These are phyloP conservation scores for Hypercompe scribonia DNA, from an alignment of 2,888 invertebrate genomes.

Conservation along the genomic window DNA sequence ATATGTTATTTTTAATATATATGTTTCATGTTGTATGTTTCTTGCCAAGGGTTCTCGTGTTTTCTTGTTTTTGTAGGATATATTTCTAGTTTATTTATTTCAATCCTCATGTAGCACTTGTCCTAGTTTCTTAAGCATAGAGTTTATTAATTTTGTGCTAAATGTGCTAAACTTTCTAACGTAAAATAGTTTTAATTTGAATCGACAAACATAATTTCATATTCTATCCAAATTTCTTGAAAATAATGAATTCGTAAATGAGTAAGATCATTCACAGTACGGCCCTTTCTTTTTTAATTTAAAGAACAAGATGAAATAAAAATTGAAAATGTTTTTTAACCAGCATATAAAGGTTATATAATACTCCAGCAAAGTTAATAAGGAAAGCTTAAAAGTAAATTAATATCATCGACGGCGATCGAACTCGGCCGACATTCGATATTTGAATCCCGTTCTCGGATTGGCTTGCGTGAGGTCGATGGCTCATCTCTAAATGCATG, in stretches of 20 bases:
- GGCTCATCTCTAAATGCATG: constrained; percentile 55
- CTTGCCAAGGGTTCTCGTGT: neutral
- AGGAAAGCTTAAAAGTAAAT: constrained; percentile 67
- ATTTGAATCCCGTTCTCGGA: constrained; percentile 65
- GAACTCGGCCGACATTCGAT: constrained; percentile 63
- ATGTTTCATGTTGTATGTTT: neutral
- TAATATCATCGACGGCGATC: constrained; percentile 61
- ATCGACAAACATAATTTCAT: neutral
- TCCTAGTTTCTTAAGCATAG: neutral
- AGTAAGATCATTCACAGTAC: neutral
- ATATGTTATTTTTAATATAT: too few relatives aligned
- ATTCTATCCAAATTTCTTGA: neutral
- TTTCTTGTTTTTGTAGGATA: too few relatives aligned
- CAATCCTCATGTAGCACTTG: neutral
- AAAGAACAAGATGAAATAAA: constrained; percentile 24
- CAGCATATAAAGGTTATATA: constrained; percentile 30
- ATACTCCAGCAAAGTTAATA: constrained; percentile 57
- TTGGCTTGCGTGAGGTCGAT: constrained; percentile 61
- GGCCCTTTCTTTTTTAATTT: constrained; percentile 2
- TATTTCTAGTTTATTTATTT: neutral
- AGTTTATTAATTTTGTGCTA: neutral
- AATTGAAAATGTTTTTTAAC: constrained; percentile 10
- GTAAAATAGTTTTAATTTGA: neutral
- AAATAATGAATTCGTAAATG: neutral
- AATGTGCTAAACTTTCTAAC: neutral